Conservation (phyloP, 2,888 invertebrate species). For the Clanis bilineata region DNA sequence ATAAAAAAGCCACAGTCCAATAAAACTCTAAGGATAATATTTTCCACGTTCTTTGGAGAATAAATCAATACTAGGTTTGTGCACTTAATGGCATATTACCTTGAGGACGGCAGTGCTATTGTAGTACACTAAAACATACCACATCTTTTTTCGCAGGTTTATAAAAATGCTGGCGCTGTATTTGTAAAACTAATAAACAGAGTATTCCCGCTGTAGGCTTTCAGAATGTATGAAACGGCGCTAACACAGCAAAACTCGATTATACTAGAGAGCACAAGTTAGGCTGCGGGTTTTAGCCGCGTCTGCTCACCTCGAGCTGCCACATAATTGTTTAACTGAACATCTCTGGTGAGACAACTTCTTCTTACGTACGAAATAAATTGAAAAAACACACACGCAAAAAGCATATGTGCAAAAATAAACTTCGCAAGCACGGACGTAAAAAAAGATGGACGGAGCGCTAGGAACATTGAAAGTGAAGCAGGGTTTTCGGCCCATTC, state of each 20-base stretch:
- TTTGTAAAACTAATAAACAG: background rate
- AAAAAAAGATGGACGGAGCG: too few relatives aligned
- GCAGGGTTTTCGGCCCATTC: too few relatives aligned
- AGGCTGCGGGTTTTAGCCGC: background rate
- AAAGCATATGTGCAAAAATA: background rate
- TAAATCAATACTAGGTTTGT: too few relatives aligned
- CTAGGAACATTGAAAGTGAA: too few relatives aligned
- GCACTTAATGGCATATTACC: too few relatives aligned
- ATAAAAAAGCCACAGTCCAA: too few relatives aligned
- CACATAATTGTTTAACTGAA: constrained; percentile 5
- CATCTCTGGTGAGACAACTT: background rate
- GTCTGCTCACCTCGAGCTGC: background rate
- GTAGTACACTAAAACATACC: too few relatives aligned
- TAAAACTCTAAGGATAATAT: too few relatives aligned
- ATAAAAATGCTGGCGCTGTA: background rate
- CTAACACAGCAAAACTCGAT: background rate
- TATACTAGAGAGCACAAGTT: constrained; percentile 4
- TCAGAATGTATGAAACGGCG: background rate
- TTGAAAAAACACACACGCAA: background rate
- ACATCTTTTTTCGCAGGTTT: too few relatives aligned
- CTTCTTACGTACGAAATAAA: background rate
- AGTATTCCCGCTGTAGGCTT: background rate
- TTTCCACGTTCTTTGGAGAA: too few relatives aligned
- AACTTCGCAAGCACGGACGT: too few relatives aligned
- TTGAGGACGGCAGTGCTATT: too few relatives aligned